Evolutionary conservation across 2,888 invertebrate species (phyloP).

Genomic region (Pharmacophagus antenor): DNA sequence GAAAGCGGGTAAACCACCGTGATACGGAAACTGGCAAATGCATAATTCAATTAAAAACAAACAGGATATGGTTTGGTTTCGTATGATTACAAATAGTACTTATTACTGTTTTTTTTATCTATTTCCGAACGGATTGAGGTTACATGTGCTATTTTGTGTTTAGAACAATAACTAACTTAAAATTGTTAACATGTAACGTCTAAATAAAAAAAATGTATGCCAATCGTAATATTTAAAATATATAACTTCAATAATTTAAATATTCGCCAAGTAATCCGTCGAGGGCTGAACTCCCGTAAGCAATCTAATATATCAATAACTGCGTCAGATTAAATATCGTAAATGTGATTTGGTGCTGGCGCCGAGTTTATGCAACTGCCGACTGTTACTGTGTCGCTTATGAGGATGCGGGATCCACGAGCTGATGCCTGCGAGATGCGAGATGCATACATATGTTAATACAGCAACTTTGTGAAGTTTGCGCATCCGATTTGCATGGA

Average conservation of each 20-base stretch:
- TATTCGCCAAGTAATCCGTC: slow-evolving; percentile 8
- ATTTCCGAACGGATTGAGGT: too few species aligned
- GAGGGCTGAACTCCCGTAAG: not conserved
- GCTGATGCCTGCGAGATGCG: slow-evolving; percentile 33
- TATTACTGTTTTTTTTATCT: too few species aligned
- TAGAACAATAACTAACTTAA: too few species aligned
- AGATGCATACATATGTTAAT: slow-evolving; percentile 38
- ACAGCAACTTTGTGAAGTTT: slow-evolving; percentile 36
- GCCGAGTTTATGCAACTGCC: slow-evolving; percentile 49
- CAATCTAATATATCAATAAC: slow-evolving; percentile 21
- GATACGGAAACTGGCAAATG: too few species aligned
- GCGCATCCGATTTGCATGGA: slow-evolving; percentile 37
- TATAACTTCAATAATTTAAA: slow-evolving; percentile 8
- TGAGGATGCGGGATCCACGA: slow-evolving; percentile 32
- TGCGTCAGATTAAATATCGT: slow-evolving; percentile 24
- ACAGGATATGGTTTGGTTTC: too few species aligned
- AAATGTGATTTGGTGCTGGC: slow-evolving; percentile 33
- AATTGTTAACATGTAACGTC: too few species aligned
- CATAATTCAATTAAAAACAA: too few species aligned
- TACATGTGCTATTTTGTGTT: too few species aligned
- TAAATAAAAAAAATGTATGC: not conserved
- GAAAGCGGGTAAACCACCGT: too few species aligned
- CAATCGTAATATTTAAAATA: not conserved
- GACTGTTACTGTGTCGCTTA: slow-evolving; percentile 44
- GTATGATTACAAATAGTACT: too few species aligned